Base-by-base conservation (phyloP, 2,797 vertebrate genomes). In the Jordanella pulchra region DNA sequence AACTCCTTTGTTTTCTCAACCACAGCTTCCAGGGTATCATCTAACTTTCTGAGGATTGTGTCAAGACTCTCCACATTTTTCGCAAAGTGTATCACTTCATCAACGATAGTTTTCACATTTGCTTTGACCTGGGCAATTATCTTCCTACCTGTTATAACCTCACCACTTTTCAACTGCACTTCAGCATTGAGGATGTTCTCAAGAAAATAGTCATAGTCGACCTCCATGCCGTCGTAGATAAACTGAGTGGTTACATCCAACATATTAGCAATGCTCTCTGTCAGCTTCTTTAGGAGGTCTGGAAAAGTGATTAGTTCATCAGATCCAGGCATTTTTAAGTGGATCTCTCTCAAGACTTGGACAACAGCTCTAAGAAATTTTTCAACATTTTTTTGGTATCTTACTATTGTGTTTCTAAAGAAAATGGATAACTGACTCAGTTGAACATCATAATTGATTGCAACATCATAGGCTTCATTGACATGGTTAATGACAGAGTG, bases 311-410 rank as follows among this genome's bases (percentile, higher is more conserved):
- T 95, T 32, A 77, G 86, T 39, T 91, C 74, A 4, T 87, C 78
- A 60, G 93, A 84, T 5, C 95, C 94, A 65, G 95, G 95, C 27
- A 97, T 67, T 71, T 91, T 93, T 78, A 97, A 93, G 78, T 79
- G 90, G 44, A 93, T 95, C 68, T 91, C 92, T 72, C 91, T 96
- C 76, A 97, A 79, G 79, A 95, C 89, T 79, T 91, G 89, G 56
- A 94, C 85, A 32, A 87, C 78, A 55, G 93, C 93, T 81, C 96
- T 93, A 76, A 95, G 85, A 2, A 95, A 48, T 0, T 53, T 80
- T 61, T 91, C 94, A 42, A 79, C 17, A 54, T 51, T 72, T 56
- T 75, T 86, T 69, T 89, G 87, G 48, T 82, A 89, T 72, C 74
- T 77, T 7, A 76, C 82, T 73, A 93, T 81, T 48, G 93, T 69